phyloP scores from a whole-genome alignment of 2,888 invertebrate species.

The Malachius bipustulatus region DNA sequence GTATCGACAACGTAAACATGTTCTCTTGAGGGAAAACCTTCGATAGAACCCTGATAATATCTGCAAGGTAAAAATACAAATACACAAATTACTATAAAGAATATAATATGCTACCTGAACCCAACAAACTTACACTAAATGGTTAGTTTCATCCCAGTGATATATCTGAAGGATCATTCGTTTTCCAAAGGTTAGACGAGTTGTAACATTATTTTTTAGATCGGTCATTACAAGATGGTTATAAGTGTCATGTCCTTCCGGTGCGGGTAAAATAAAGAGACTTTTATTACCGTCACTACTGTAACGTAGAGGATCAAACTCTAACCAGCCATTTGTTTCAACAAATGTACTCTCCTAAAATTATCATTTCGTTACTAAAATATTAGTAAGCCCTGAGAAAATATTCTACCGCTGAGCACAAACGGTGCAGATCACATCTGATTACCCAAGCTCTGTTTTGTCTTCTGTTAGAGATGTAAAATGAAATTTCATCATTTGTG shows the following conservation, averaged over 20 bases:
- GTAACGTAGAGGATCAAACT: too few species aligned
- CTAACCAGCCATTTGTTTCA: too few species aligned
- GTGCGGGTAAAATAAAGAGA: slow-evolving; percentile 26
- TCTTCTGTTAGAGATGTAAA: too few species aligned
- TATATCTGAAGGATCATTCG: slow-evolving; percentile 47
- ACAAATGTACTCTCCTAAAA: too few species aligned
- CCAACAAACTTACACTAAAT: slow-evolving; percentile 40
- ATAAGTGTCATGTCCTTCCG: slow-evolving; percentile 25
- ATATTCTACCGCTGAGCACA: too few species aligned
- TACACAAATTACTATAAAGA: not conserved
- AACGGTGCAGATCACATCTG: too few species aligned
- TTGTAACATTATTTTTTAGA: slow-evolving; percentile 23
- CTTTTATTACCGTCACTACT: slow-evolving; percentile 31
- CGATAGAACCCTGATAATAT: slow-evolving; percentile 58
- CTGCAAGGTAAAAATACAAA: slow-evolving; percentile 36
- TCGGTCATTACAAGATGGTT: slow-evolving; percentile 29
- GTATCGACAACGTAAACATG: slow-evolving; percentile 47
- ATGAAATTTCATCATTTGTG: too few species aligned
- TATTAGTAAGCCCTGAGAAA: too few species aligned
- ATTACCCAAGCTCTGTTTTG: too few species aligned
- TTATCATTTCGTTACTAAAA: too few species aligned
- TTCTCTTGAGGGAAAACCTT: slow-evolving; percentile 51
- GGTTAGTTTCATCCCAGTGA: slow-evolving; percentile 48
- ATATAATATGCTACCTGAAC: not conserved
- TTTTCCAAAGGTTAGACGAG: slow-evolving; percentile 44